Percentiles rank a stretch among this genome's conserved stretches.
Conservation (phyloP, 2,888 invertebrate species). For the Cyrtodaria siliqua region DNA sequence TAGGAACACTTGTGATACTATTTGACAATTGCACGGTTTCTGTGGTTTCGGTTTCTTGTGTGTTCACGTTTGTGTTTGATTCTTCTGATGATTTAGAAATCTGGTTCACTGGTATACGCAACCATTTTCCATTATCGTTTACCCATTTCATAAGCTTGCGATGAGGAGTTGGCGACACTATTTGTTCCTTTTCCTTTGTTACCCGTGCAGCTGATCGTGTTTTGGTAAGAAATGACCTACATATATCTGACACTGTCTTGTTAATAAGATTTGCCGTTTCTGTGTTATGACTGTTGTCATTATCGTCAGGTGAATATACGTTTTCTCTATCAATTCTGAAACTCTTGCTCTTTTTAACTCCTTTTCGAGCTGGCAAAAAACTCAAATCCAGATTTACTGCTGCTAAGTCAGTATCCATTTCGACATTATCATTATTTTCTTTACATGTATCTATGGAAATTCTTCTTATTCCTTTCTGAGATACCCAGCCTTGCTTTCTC, state of each 20-base stretch:
- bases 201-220: constrained; percentile 26
- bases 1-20: no score
- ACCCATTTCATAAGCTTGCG: constrained; percentile 62
- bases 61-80: no score
- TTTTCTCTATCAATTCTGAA: constrained; percentile 44
- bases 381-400: no score
- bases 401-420: not conserved
- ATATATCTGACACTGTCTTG: constrained; percentile 68
- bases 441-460: not conserved
- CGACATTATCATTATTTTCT: not conserved
- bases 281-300: constrained; percentile 8
- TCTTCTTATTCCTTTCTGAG: no score
- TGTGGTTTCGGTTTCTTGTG: no score
- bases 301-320: constrained; percentile 14
- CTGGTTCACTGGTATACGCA: constrained; percentile 43
- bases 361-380: not conserved
- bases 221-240: constrained; percentile 65
- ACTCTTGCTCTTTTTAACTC: constrained; percentile 48
- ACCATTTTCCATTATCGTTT: constrained; percentile 53
- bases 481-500: not conserved
- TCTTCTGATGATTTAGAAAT: no score
- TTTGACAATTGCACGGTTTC: no score
- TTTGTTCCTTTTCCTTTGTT: not conserved
- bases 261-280: constrained; percentile 10
- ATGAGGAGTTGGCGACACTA: constrained; percentile 44